A percentile compares a stretch with the other conserved stretches of the same genome.
Evolutionary conservation across 2,888 invertebrate species (phyloP).

Genomic region (Spilarctia lutea): DNA sequence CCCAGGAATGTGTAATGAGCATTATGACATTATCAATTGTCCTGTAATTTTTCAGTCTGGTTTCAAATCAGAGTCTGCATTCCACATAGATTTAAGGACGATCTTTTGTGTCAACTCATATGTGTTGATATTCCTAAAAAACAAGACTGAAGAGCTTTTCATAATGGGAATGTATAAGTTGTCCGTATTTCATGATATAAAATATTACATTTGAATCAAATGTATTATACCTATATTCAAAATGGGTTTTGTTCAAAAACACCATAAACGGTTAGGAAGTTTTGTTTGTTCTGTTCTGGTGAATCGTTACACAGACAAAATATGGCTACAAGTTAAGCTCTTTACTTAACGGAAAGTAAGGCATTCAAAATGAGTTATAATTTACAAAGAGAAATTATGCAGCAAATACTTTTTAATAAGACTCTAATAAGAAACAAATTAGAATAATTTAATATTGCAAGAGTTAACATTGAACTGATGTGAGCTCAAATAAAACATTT

Average conservation of each 20-base stretch:
- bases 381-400: background rate
- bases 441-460: too few species aligned
- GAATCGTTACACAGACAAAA: background rate
- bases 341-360: background rate
- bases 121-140: background rate
- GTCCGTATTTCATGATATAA: background rate
- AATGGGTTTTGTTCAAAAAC: background rate
- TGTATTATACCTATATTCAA: background rate
- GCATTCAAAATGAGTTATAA: background rate
- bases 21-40: too few species aligned
- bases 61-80: too few species aligned
- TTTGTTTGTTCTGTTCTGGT: background rate
- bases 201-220: background rate
- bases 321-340: background rate
- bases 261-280: background rate
- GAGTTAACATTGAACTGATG: too few species aligned
- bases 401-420: background rate
- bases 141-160: background rate
- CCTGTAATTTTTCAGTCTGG: too few species aligned
- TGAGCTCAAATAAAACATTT: too few species aligned
- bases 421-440: too few species aligned
- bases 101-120: too few species aligned
- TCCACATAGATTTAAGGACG: too few species aligned
- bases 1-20: too few species aligned
- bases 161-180: background rate